These are phyloP conservation scores for Dolomedes plantarius DNA, from an alignment of 2,888 invertebrate species.

Conservation along the genomic window DNA sequence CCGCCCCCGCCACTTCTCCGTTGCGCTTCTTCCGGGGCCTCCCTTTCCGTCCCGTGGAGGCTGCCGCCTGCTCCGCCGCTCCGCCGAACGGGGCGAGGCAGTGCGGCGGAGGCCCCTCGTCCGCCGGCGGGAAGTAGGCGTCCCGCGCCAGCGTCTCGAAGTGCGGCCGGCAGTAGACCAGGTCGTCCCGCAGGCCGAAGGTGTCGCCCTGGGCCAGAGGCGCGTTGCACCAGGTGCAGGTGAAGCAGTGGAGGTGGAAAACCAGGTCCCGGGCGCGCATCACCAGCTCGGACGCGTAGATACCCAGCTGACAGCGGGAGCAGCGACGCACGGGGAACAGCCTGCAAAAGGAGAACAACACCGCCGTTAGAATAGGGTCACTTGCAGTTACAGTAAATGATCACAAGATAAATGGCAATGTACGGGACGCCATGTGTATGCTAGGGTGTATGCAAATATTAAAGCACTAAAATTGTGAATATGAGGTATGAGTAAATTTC, in stretches of 20 bases:
- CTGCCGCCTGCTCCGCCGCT: not conserved
- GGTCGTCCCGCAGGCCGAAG: conserved; percentile 90
- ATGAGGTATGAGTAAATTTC: no score
- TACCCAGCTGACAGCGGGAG: conserved; percentile 91
- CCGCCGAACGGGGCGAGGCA: not conserved
- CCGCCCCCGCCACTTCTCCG: conserved; percentile 25
- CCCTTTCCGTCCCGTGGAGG: conserved; percentile 68
- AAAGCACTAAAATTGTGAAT: no score
- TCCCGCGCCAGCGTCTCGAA: conserved; percentile 81
- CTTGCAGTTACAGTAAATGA: no score
- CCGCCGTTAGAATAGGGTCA: no score
- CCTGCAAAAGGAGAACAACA: conserved; percentile 10
- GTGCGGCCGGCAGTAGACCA: conserved; percentile 84
- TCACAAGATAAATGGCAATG: no score
- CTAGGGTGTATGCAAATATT: no score
- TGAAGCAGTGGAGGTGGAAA: conserved; percentile 96
- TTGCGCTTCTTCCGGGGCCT: conserved; percentile 73
- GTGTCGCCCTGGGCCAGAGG: conserved; percentile 93
- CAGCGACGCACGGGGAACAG: conserved; percentile 82
- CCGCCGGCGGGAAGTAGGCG: not conserved
- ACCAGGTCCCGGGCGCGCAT: conserved; percentile 95
- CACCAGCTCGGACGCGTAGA: conserved; percentile 92
- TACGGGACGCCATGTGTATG: no score
- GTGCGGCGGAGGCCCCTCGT: not conserved
- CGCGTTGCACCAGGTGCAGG: conserved; percentile 90